Base-by-base conservation (phyloP, 2,888 invertebrate genomes). In the Mellilla xanthometata region DNA sequence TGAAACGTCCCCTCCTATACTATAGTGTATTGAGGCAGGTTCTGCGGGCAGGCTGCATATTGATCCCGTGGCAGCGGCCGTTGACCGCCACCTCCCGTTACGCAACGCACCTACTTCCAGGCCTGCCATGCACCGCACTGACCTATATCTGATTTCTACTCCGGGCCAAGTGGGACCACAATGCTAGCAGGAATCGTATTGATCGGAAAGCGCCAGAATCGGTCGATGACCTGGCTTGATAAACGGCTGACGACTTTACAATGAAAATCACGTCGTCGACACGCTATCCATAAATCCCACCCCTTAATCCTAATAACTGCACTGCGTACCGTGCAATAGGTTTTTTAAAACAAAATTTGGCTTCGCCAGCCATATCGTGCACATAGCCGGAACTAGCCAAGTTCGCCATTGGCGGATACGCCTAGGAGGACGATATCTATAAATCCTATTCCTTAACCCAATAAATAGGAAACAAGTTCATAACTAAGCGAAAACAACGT, bases 181-280 rank as follows among this genome's bases (percentile, higher is more conserved):
- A 8, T 3, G 9, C 30, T 13, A 12, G 22, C 39, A 22, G 31
- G 31, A 31, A 8, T 10, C 15, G 36, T 43, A 43, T 43, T 27
- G 43, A 43, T 43, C 43, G 36, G 39, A 47, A 30, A 41, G 48
- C 35, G 38, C 49, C 43, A 43, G 31, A 30, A 30, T 24, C 23
- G 54, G 46, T 13, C 45, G 29, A 48, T 39, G 49, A 54, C 49
- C 56, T 36, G 24, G 7, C 39, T 29, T 29, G 38, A 23, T 33
- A 44, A 33, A 39, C 30, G 33, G 36, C 31, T 33, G 31, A 45
- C 40, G 54, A 52, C 54, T 41, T 52, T 24, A 34, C 12, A 5
- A 15, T 15, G 13, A 5, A 19, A 15, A 5, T 10, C 10, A 28
- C 2, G 7, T 29, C 29, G 28, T 24, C 8, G 24, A 24, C 34